Evolutionary conservation across 1,140 invertebrate species (phyloP), one percentile per base, ranked within the genome.

Genomic region (Arctopsyche grandis): DNA sequence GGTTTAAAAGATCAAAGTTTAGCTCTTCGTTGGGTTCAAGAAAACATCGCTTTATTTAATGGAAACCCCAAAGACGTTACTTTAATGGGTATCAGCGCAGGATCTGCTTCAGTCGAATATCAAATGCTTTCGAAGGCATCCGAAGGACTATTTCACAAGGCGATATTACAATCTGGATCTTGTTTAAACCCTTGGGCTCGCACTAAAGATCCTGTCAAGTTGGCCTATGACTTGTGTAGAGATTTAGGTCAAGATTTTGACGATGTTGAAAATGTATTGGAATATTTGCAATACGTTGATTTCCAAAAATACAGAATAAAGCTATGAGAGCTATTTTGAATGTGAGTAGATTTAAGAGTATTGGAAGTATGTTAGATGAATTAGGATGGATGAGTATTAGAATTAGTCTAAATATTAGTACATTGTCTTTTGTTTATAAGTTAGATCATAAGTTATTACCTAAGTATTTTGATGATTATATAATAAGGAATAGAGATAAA

Each of bases 91-190:
- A 77, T 87, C 80, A 87, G 87, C 83, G 86, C 88, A 0, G 88
- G 88, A 19, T 83, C 83, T 4, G 85, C 85, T 77, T 84, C 84
- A 14, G 85, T 88, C 0, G 85, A 85, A 48, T 84, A 86, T 12
- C 85, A 87, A 14, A 70, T 88, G 56, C 80, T 84, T 0, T 88
- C 87, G 14, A 85, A 85, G 0, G 29, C 85, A 9, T 85, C 86
- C 0, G 60, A 73, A 0, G 85, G 84, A 12, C 76, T 91, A 0
- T 92, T 92, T 82, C 89, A 90, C 48, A 83, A 86, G 9, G 90
- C 88, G 0, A 90, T 92, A 71, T 78, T 88, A 21, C 87, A 90
- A 88, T 91, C 91, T 84, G 92, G 93, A 3, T 90, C 90, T 3
- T 89, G 91, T 5, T 84, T 91, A 9, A 89, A 89, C 83, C 86